Percentiles rank a stretch among this genome's conserved stretches.
phyloP scores from a whole-genome alignment of 2,113 vertebrate genomes.

The Sinocyclocheilus rhinocerous region DNA sequence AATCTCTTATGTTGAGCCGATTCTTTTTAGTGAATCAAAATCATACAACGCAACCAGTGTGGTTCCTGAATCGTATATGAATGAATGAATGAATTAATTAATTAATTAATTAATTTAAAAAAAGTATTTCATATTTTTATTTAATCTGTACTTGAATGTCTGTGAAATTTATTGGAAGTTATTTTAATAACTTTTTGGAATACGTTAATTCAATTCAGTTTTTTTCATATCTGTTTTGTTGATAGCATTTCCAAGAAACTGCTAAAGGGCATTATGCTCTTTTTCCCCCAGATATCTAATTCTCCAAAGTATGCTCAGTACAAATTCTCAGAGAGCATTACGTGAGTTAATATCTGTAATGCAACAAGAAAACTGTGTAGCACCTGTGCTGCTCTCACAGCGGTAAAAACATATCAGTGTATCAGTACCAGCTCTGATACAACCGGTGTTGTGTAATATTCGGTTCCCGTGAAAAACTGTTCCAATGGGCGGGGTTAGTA shows the following conservation, averaged over 20 bases:
- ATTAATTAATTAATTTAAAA: no score
- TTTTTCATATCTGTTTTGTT: background rate
- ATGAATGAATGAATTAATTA: background rate
- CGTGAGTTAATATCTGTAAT: background rate
- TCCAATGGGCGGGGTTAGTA: no score
- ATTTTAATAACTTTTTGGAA: background rate
- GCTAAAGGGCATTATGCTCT: background rate
- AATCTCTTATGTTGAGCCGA: background rate
- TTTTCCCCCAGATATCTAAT: background rate
- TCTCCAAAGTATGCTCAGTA: background rate
- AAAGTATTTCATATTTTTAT: background rate
- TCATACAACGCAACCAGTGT: background rate
- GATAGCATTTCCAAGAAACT: background rate
- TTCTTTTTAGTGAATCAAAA: background rate
- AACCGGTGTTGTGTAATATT: no score
- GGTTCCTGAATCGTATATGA: background rate
- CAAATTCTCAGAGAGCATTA: background rate
- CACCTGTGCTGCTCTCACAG: background rate
- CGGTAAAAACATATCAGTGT: slow-evolving; percentile 45
- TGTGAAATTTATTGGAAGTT: background rate
- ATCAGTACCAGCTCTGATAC: slow-evolving; percentile 34
- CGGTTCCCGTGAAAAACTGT: no score
- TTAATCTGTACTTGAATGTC: background rate
- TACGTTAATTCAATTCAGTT: background rate
- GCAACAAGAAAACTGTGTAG: background rate